Base-by-base conservation (phyloP, 2,797 vertebrate species). In the Pachyuromys duprasi region DNA sequence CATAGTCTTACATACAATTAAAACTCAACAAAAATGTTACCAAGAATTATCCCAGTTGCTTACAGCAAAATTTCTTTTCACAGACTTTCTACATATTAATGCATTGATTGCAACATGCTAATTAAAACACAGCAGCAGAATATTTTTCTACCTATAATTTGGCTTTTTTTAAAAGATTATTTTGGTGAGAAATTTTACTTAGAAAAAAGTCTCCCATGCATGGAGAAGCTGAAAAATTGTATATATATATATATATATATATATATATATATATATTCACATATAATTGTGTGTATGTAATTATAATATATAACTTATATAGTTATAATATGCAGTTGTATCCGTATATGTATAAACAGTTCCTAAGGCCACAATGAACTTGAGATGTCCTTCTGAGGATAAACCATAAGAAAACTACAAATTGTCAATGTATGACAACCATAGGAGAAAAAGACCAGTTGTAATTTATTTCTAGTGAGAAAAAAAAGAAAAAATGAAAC, bases 1-100 rank as follows among this genome's bases (percentile, higher is more conserved):
- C 86, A 26, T 26, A 90, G 22, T 0, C 53, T 70, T 60, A 62
- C 1, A 49, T 69, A 18, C 4, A 86, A 88, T 91, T 86, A 90
- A 95, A 96, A 91, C 87, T 89, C 26, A 95, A 36, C 20, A 82
- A 53, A 95, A 79, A 22, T 33, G 60, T 17, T 60, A 55, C 17
- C 55, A 62, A 72, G 24, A 74, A 83, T 78, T 90, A 74, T 57
- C 63, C 26, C 14, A 63, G 78, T 60, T 7, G 69, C 31, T 89
- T 92, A 26, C 39, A 93, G 65, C 28, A 87, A 90, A 86, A 92
- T 36, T 18, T 79, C 6, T 31, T 65, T 89, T 49, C 14, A 42
- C 13, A 76, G 39, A 24, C 80, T 82, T 84, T 80, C 26, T 89
- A 4, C 62, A 67, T 80, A 78, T 49, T 72, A 63, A 3, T 82